Evolutionary conservation across 2,888 invertebrate species (phyloP).

Genomic region (Pachycephus smyrnensis): DNA sequence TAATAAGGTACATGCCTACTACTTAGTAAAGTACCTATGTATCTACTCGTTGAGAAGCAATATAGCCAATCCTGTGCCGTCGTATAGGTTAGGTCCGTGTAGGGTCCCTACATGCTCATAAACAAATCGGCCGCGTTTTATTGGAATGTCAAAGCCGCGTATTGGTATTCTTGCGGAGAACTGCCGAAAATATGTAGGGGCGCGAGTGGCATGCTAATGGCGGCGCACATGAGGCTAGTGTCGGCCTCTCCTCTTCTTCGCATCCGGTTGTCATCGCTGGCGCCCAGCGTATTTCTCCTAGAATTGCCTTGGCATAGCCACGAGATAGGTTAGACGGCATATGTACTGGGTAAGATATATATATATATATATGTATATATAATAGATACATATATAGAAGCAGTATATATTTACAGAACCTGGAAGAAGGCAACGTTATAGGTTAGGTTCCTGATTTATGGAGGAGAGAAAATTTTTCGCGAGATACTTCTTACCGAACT

Average conservation of each 20-base stretch:
- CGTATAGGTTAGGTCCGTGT: too few species aligned
- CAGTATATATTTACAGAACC: not conserved
- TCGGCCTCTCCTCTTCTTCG: slow-evolving; percentile 45
- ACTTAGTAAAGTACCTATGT: too few species aligned
- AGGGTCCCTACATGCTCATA: slow-evolving; percentile 57
- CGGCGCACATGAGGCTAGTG: slow-evolving; percentile 41
- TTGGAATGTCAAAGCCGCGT: slow-evolving; percentile 67
- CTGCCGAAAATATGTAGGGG: slow-evolving; percentile 65
- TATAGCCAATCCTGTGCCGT: too few species aligned
- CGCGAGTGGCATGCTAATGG: slow-evolving; percentile 66
- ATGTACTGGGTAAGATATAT: too few species aligned
- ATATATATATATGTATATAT: not conserved
- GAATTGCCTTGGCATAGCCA: too few species aligned
- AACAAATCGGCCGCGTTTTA: slow-evolving; percentile 67
- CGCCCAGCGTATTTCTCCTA: too few species aligned
- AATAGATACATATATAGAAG: not conserved
- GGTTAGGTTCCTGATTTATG: not conserved
- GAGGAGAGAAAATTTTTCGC: not conserved
- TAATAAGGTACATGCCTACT: too few species aligned
- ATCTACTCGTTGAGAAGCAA: too few species aligned
- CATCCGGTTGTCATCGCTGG: slow-evolving; percentile 63
- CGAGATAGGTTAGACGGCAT: too few species aligned
- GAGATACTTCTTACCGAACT: not conserved
- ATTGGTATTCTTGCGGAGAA: slow-evolving; percentile 65
- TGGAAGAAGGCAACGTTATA: not conserved